Percentiles rank a stretch among this genome's conserved stretches.
Evolutionary conservation across 2,888 invertebrate species (phyloP).

Genomic region (Leptothorax acervorum): DNA sequence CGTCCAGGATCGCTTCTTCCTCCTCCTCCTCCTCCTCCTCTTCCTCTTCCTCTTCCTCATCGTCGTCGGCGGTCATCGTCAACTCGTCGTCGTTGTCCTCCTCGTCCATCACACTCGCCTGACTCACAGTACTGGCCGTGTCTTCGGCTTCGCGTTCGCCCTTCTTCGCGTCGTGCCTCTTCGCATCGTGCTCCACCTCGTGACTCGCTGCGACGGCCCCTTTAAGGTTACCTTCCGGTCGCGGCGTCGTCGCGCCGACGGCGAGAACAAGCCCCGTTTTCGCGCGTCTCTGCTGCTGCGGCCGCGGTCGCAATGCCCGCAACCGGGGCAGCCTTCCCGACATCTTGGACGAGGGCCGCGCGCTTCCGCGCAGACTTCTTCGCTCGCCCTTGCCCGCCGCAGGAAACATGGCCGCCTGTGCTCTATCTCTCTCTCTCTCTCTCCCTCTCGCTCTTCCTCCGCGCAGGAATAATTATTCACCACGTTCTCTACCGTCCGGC

Average conservation of each 20-base stretch:
- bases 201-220: constrained; percentile 67
- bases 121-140: background rate
- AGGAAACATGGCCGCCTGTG: constrained; percentile 19
- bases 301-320: constrained; percentile 79
- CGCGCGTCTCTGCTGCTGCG: constrained; percentile 56
- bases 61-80: constrained; percentile 13
- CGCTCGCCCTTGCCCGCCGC: constrained; percentile 32
- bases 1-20: background rate
- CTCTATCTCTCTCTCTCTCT: background rate
- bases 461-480: constrained; percentile 18
- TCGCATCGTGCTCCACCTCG: constrained; percentile 55
- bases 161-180: constrained; percentile 23
- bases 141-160: constrained; percentile 19
- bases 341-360: constrained; percentile 71
- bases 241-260: constrained; percentile 20
- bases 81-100: constrained; percentile 56
- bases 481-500: background rate
- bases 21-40: constrained; percentile 35
- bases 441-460: no score
- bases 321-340: constrained; percentile 78
- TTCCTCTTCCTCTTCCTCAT: background rate
- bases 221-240: constrained; percentile 68
- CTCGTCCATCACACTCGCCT: constrained; percentile 26
- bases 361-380: constrained; percentile 60
- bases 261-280: background rate